phyloP scores from a whole-genome alignment of 2,113 vertebrate genomes.

The Vidua macroura region DNA sequence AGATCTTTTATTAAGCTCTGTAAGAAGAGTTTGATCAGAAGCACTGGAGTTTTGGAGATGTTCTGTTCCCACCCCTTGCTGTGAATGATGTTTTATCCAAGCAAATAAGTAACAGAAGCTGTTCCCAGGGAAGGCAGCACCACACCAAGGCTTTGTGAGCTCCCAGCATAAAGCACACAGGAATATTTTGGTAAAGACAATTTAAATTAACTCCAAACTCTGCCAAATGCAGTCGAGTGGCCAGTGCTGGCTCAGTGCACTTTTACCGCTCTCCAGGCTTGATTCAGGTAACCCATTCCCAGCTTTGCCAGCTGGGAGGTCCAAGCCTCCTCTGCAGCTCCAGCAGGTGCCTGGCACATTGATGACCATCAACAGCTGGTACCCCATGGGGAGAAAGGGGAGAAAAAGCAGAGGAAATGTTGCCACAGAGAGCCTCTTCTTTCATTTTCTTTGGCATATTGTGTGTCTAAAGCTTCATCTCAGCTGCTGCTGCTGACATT shows the following conservation, averaged over 20 bases:
- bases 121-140: neutral
- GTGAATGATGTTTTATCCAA: neutral
- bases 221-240: neutral
- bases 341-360: fast-evolving
- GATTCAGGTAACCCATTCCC: neutral
- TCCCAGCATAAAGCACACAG: neutral
- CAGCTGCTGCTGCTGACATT: constrained; percentile 20
- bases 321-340: neutral
- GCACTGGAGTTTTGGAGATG: neutral
- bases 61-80: neutral
- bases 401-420: neutral
- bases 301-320: neutral
- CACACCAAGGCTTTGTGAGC: neutral
- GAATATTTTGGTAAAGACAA: neutral
- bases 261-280: neutral
- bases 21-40: neutral
- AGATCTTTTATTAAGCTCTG: neutral
- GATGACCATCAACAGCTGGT: neutral
- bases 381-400: neutral
- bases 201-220: neutral
- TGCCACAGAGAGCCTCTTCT: neutral
- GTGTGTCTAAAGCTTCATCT: neutral
- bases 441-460: neutral
- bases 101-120: neutral
- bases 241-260: fast-evolving